Evolutionary conservation across 2,888 invertebrate species (phyloP), one percentile per base, ranked within the genome.

Genomic region (Dolomedes plantarius): DNA sequence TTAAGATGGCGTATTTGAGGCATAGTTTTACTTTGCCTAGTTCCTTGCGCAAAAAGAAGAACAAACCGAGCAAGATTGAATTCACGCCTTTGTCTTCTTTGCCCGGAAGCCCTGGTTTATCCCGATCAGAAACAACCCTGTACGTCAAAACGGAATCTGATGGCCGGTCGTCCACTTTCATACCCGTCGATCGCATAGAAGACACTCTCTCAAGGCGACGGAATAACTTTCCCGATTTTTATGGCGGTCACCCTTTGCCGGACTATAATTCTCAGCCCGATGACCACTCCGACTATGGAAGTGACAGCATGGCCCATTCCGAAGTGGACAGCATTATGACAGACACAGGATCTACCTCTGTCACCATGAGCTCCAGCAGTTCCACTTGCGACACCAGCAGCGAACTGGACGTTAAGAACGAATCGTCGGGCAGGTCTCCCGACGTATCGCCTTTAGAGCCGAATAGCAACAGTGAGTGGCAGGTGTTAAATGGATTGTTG

Each of bases 21-120:
- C 71, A 88, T 23, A 88, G 88, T 69, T 88, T 88, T 65, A 88
- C 88, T 13, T 68, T 88, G 27, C 88, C 88, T 11, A 86, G 82
- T 31, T 79, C 87, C 28, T 29, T 87, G n/a, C 50, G 87, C 2
- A 87, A 82, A 65, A 87, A 87, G n/a, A 72, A 76, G 3, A 82
- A 87, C 29, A 87, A 82, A 27, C 73, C 41, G 67, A 28, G 65
- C 32, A 86, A 82, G 50, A 36, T 56, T 28, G 74, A 76, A 31
- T 28, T 85, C 13, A n/a, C 39, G 0, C 73, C 78, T 19, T 32
- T 87, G 19, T 67, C 86, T 9, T 81, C 85, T 3, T 50, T 87
- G 27, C 86, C 88, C 28, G 81, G 81, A 23, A 87, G 87, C 29
- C 87, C 87, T 1, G 50, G 77, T 0, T 64, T 87, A n/a, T 83